phyloP scores from a whole-genome alignment of 2,888 invertebrate genomes.

The Chorisops tibialis region DNA sequence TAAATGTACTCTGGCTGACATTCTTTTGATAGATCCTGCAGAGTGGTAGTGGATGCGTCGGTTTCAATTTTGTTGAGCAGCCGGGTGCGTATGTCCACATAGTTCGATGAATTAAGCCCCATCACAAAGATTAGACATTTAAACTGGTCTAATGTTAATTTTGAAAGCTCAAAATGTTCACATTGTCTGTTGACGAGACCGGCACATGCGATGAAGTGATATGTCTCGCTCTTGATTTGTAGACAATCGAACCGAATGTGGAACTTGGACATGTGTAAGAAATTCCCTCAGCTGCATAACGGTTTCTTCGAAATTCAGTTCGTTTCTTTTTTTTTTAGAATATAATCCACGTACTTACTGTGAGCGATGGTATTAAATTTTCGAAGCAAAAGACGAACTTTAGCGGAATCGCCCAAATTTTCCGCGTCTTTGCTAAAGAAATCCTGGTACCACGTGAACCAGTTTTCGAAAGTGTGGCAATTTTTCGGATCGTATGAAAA shows the following conservation, averaged over 20 bases:
- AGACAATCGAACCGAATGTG: slow-evolving; percentile 32
- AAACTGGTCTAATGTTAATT: slow-evolving; percentile 33
- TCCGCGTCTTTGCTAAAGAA: slow-evolving; percentile 18
- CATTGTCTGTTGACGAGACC: slow-evolving; percentile 30
- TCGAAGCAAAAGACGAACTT: slow-evolving; percentile 30
- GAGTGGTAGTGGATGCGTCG: too few relatives aligned
- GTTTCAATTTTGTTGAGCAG: slow-evolving; percentile 33
- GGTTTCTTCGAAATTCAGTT: not conserved
- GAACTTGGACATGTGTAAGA: slow-evolving; percentile 30
- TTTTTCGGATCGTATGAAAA: not conserved
- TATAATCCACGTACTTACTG: not conserved
- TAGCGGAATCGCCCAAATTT: slow-evolving; percentile 30
- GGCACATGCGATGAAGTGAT: slow-evolving; percentile 32
- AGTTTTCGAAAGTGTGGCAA: not conserved
- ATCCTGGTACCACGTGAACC: not conserved
- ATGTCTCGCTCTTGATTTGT: slow-evolving; percentile 27
- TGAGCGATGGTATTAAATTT: slow-evolving; percentile 30
- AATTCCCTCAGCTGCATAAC: not conserved
- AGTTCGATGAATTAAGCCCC: slow-evolving; percentile 31
- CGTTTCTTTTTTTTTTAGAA: not conserved
- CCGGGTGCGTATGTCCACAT: slow-evolving; percentile 32
- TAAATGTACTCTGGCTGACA: too few relatives aligned
- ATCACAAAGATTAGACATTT: slow-evolving; percentile 35
- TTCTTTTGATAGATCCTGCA: too few relatives aligned
- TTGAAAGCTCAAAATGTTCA: slow-evolving; percentile 32